Percentiles rank a stretch among this genome's conserved stretches.
Conservation (phyloP, 2,797 vertebrate genomes). For the Euphonia xanthogaster region DNA sequence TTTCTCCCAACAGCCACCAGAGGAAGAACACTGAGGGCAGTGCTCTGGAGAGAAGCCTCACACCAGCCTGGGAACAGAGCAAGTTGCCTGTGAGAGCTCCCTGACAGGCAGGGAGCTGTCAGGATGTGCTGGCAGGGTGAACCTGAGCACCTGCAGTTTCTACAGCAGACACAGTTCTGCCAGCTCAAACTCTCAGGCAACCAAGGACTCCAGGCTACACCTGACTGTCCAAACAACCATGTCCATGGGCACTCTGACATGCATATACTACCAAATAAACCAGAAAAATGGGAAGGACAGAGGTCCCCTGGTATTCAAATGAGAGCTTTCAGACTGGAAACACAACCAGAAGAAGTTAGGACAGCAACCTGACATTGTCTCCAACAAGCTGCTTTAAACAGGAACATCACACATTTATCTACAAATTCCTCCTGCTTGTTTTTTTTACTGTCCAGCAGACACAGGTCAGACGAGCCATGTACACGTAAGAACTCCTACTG, state of each 20-base stretch:
- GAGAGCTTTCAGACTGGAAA: not conserved
- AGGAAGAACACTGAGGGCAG: not conserved
- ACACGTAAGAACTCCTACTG: not conserved
- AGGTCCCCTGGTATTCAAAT: not conserved
- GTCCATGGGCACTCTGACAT: rapidly evolving
- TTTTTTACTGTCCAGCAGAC: not conserved
- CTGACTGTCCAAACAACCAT: not conserved
- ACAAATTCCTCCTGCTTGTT: not conserved
- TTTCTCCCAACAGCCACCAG: not conserved
- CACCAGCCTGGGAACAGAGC: not conserved
- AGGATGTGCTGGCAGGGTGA: not conserved
- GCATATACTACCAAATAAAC: not conserved
- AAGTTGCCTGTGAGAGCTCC: not conserved
- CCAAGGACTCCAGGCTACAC: not conserved
- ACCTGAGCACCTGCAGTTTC: too few species aligned
- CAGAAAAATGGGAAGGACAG: not conserved
- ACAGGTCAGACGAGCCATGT: rapidly evolving
- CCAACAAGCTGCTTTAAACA: not conserved
- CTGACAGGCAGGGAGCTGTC: not conserved
- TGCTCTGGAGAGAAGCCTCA: not conserved
- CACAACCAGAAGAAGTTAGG: too few species aligned
- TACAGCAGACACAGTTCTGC: not conserved
- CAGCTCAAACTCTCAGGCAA: not conserved
- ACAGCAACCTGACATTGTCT: not conserved
- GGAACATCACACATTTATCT: not conserved